These are phyloP conservation scores for Cyprinodon brontotheroides DNA, from an alignment of 2,113 vertebrate species.

Conservation along the genomic window DNA sequence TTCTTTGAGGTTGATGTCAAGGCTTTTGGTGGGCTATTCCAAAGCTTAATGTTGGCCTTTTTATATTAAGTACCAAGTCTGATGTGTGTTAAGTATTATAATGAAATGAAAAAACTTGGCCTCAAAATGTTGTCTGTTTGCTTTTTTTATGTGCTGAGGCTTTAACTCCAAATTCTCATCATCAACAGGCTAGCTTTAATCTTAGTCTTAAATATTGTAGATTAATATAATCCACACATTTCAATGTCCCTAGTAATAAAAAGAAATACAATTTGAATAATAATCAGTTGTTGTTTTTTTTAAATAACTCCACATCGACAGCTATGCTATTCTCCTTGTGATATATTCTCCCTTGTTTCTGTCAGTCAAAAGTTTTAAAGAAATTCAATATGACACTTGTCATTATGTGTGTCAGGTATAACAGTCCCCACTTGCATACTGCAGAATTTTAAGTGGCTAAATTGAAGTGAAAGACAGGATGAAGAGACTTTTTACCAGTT, in stretches of 20 bases:
- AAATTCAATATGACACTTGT: constrained; percentile 57
- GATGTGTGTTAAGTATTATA: background rate
- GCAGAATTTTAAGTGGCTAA: constrained; percentile 65
- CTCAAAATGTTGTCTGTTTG: too few relatives aligned
- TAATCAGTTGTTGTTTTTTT: background rate
- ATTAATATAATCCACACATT: background rate
- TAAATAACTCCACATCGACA: background rate
- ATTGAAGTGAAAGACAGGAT: constrained; percentile 56
- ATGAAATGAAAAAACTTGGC: background rate
- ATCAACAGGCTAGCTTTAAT: background rate
- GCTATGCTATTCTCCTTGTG: background rate
- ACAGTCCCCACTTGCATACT: constrained; percentile 49
- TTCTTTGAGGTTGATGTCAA: background rate
- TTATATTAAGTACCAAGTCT: background rate
- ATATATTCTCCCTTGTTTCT: constrained; percentile 40
- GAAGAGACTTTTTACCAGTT: constrained; percentile 50
- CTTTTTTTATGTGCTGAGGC: too few relatives aligned
- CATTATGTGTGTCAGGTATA: constrained; percentile 68
- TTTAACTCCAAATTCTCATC: background rate
- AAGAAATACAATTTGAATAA: background rate
- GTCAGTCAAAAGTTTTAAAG: constrained; percentile 45
- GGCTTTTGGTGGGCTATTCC: background rate
- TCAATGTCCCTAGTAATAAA: background rate
- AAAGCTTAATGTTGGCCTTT: background rate
- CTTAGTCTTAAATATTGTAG: background rate